phyloP scores from a whole-genome alignment of 2,113 vertebrate genomes.

The Meles meles region DNA sequence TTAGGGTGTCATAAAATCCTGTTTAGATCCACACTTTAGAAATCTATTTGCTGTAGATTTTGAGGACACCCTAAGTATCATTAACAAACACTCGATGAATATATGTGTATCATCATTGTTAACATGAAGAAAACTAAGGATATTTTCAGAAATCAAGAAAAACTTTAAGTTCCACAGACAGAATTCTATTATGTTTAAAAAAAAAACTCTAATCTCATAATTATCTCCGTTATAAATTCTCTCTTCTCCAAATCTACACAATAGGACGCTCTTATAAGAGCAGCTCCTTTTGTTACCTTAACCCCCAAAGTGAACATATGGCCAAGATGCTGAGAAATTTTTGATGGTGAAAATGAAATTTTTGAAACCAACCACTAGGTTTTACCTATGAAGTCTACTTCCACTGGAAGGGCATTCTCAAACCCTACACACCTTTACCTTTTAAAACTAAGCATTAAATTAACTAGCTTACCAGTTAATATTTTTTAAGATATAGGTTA shows the following conservation, averaged over 20 bases:
- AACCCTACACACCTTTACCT: not conserved
- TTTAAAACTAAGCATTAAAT: constrained; percentile 41
- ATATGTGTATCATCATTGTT: not conserved
- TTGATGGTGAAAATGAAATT: not conserved
- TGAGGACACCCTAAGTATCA: not conserved
- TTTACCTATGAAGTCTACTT: constrained; percentile 27
- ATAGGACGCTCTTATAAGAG: not conserved
- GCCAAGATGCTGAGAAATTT: constrained; percentile 25
- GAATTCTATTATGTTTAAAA: constrained; percentile 9
- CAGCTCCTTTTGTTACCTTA: not conserved
- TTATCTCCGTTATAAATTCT: constrained; percentile 9
- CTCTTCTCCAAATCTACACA: constrained; percentile 1
- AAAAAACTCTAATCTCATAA: not conserved
- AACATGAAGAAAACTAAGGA: constrained; percentile 25
- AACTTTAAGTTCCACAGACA: constrained; percentile 8
- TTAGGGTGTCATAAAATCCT: not conserved
- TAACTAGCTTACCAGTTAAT: constrained; percentile 21
- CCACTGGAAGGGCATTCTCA: not conserved
- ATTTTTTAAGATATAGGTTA: constrained; percentile 7
- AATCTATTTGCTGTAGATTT: constrained; percentile 12
- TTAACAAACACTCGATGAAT: not conserved
- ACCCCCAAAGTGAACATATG: not conserved
- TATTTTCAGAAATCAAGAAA: constrained; percentile 6
- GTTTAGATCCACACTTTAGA: not conserved
- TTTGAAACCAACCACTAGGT: not conserved